These are phyloP conservation scores for Sebastes vulpes DNA, from an alignment of 2,797 vertebrate genomes.

Conservation along the genomic window DNA sequence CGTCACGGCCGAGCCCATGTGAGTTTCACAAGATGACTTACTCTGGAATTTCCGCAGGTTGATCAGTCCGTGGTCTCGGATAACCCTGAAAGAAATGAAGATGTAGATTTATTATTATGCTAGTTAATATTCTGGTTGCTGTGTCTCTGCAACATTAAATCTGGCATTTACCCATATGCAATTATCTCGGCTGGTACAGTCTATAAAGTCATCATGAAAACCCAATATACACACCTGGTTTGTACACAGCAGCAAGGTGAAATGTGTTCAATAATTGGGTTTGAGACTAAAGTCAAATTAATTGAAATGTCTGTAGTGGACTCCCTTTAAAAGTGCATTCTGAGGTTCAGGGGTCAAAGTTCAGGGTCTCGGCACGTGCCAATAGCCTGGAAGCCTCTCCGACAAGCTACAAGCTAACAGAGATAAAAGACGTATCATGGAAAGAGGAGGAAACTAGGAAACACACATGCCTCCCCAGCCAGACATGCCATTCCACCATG, in stretches of 20 bases:
- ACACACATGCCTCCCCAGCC: constrained; percentile 32
- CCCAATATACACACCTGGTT: background rate
- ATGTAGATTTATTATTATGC: constrained; percentile 34
- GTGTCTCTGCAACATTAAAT: constrained; percentile 7
- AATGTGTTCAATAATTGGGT: background rate
- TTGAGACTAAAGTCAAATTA: background rate
- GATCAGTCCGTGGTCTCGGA: constrained; percentile 97
- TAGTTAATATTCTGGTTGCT: constrained; percentile 9
- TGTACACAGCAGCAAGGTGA: background rate
- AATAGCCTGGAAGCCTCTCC: background rate
- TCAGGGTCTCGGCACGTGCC: background rate
- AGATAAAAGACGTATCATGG: background rate
- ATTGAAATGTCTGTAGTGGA: background rate
- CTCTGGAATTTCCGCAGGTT: constrained; percentile 98
- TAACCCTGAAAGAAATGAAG: constrained; percentile 88
- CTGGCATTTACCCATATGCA: constrained; percentile 4
- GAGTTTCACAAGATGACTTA: constrained; percentile 83
- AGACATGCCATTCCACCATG: constrained; percentile 55
- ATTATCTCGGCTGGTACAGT: background rate
- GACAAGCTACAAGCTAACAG: constrained; percentile 32
- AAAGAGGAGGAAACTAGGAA: background rate
- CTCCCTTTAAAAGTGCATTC: background rate
- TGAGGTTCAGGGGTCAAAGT: background rate
- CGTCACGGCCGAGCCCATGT: background rate
- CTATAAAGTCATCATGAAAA: background rate